Conservation (phyloP, 2,888 invertebrate genomes). For the Amphiduros pacificus region DNA sequence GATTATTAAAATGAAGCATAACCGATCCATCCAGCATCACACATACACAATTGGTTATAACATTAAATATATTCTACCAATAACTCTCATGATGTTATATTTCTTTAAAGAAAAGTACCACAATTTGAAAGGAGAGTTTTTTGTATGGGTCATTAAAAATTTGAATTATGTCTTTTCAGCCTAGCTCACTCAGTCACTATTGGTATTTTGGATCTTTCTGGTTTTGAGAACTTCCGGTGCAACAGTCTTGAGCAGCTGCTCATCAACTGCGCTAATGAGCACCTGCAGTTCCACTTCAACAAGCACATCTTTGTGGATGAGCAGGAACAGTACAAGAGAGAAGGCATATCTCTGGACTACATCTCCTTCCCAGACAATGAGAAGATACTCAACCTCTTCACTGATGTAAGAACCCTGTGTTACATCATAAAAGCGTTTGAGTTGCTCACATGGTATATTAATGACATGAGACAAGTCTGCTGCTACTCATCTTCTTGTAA, state of each 20-base stretch:
- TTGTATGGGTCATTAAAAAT: too few species aligned
- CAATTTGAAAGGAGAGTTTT: too few species aligned
- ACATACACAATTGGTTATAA: too few species aligned
- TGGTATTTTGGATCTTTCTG: slow-evolving; percentile 52
- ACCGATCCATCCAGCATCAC: too few species aligned
- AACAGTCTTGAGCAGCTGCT: slow-evolving; percentile 54
- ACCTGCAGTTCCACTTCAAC: slow-evolving; percentile 46
- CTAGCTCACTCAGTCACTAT: slow-evolving; percentile 22
- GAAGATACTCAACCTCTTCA: slow-evolving; percentile 28
- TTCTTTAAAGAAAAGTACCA: too few species aligned
- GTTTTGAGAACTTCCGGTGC: slow-evolving; percentile 46
- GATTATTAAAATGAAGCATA: too few species aligned
- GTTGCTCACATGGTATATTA: too few species aligned
- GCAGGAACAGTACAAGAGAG: slow-evolving; percentile 37
- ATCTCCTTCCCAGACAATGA: slow-evolving; percentile 41
- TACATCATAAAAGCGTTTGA: too few species aligned
- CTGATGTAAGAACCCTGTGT: slow-evolving; percentile 4
- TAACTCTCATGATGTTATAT: too few species aligned
- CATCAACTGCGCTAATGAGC: slow-evolving; percentile 50
- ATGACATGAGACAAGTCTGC: too few species aligned
- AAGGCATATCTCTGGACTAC: slow-evolving; percentile 41
- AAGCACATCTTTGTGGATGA: slow-evolving; percentile 45
- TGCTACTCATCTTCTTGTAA: too few species aligned
- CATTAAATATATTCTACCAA: too few species aligned
- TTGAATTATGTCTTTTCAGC: slow-evolving; percentile 2